Conservation (phyloP, 2,797 vertebrate species). For the Limnodromus scolopaceus region DNA sequence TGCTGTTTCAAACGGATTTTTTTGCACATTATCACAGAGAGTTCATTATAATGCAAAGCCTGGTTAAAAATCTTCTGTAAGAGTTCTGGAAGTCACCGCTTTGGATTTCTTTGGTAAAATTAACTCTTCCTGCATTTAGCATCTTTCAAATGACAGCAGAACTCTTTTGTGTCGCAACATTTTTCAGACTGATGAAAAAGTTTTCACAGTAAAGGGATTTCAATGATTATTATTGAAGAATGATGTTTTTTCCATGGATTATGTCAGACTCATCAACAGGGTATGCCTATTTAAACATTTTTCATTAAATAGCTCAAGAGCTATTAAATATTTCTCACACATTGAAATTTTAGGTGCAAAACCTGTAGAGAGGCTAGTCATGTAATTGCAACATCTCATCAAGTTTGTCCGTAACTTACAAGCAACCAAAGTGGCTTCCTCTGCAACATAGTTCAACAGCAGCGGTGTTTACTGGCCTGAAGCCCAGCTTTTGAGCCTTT, state of each 20-base stretch:
- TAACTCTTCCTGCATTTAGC: not conserved
- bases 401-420: not conserved
- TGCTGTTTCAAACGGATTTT: conserved; percentile 21
- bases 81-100: not conserved
- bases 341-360: conserved; percentile 14
- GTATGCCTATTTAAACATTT: not conserved
- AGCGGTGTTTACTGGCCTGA: not conserved
- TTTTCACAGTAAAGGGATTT: not conserved
- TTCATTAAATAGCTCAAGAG: not conserved
- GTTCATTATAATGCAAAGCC: conserved; percentile 32
- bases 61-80: not conserved
- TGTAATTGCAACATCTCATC: not conserved
- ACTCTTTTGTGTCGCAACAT: not conserved
- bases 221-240: not conserved
- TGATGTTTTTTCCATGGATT: not conserved
- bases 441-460: not conserved
- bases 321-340: not conserved
- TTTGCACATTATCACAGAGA: not conserved
- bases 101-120: not conserved
- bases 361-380: not conserved
- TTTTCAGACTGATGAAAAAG: not conserved
- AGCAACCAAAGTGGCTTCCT: not conserved
- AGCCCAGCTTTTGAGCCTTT: conserved; percentile 18
- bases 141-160: not conserved
- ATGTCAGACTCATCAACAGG: not conserved